Percentiles rank a stretch among this genome's conserved stretches.
Evolutionary conservation across 2,888 invertebrate genomes (phyloP).

Genomic region (Melolontha melolontha): DNA sequence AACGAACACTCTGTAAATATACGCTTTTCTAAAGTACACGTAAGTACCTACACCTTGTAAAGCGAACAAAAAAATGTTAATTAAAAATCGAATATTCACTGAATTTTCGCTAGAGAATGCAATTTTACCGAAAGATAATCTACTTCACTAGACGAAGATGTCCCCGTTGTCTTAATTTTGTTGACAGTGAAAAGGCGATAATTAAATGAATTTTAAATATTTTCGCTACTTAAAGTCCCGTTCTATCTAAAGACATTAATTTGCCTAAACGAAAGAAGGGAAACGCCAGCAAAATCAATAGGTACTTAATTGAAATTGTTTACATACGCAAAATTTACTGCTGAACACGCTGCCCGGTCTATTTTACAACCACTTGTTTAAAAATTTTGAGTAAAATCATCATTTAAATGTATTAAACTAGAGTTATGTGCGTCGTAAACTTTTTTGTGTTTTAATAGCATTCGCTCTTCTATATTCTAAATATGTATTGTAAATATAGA

Average conservation of each 20-base stretch:
- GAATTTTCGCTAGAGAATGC: background rate
- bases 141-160: no score
- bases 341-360: background rate
- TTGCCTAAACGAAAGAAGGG: background rate
- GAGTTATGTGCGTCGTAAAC: no score
- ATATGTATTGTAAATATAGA: no score
- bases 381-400: background rate
- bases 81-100: background rate
- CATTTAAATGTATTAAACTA: no score
- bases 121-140: no score
- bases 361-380: conserved; percentile 2
- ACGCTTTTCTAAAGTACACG: no score
- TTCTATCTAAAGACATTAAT: conserved; percentile 1
- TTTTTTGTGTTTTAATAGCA: no score
- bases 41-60: no score
- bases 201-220: conserved; percentile 14
- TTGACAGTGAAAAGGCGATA: conserved; percentile 2
- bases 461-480: no score
- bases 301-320: conserved; percentile 26
- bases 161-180: background rate
- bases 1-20: no score
- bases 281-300: conserved; percentile 14
- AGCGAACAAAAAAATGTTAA: background rate
- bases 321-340: conserved; percentile 1
- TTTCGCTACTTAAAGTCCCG: conserved; percentile 10